Conservation (phyloP, 2,888 invertebrate genomes). For the Ophion obscuratus region DNA sequence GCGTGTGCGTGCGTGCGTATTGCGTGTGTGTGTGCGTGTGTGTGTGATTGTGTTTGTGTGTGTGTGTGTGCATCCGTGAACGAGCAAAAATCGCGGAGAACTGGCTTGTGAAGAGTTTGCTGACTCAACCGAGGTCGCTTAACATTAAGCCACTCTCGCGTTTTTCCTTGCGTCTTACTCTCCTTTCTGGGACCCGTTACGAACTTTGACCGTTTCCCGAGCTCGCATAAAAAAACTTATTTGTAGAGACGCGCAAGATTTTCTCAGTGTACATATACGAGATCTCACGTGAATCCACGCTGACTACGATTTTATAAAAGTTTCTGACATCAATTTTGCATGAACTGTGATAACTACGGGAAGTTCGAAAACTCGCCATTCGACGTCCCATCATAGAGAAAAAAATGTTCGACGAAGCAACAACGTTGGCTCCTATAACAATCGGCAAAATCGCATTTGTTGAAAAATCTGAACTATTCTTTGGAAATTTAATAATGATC, state of each 20-base stretch:
- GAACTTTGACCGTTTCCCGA: conserved; percentile 69
- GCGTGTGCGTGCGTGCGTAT: too few species aligned
- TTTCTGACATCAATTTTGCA: not conserved
- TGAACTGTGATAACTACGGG: not conserved
- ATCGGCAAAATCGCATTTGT: not conserved
- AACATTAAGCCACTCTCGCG: conserved; percentile 36
- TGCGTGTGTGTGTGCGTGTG: too few species aligned
- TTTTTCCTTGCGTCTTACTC: conserved; percentile 55
- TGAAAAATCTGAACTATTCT: not conserved
- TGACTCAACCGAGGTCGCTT: conserved; percentile 73
- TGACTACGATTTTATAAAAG: not conserved
- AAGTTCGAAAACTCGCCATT: not conserved
- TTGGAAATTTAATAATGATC: too few species aligned
- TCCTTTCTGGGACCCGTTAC: conserved; percentile 62
- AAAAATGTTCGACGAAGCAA: not conserved
- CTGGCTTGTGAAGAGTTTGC: conserved; percentile 64
- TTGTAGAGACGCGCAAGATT: conserved; percentile 61
- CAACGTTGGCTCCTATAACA: not conserved
- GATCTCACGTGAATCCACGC: not conserved
- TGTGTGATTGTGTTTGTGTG: not conserved
- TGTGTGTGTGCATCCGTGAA: not conserved
- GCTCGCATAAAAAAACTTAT: conserved; percentile 70
- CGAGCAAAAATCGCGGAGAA: conserved; percentile 48
- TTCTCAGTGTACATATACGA: conserved; percentile 19
- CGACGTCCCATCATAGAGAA: not conserved